phyloP scores from a whole-genome alignment of 2,888 invertebrate species.

The Protonemura montana region DNA sequence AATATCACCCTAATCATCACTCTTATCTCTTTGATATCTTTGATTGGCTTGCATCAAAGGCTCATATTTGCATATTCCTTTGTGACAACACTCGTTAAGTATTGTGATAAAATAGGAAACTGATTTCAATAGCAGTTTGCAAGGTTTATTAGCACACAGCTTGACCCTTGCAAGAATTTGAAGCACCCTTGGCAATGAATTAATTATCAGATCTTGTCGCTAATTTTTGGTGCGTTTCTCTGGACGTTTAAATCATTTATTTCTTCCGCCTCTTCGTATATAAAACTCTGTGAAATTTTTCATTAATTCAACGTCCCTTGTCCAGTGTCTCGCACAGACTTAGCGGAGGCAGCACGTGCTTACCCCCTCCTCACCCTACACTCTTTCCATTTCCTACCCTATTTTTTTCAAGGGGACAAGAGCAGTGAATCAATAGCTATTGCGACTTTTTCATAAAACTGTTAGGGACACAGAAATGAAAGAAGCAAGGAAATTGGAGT shows the following conservation, averaged over 20 bases:
- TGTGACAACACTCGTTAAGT: neutral
- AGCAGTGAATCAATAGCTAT: conserved; percentile 17
- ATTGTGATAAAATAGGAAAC: neutral
- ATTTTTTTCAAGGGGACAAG: conserved; percentile 16
- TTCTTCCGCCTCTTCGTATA: neutral
- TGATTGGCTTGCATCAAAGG: neutral
- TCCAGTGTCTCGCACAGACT: conserved; percentile 34
- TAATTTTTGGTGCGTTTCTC: neutral
- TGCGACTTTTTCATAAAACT: neutral
- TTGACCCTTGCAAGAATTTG: neutral
- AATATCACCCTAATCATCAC: neutral
- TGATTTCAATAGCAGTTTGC: neutral
- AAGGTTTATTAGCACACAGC: neutral
- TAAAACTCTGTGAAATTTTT: conserved; percentile 34
- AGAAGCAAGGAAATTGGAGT: neutral
- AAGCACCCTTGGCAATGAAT: neutral
- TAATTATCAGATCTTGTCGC: neutral
- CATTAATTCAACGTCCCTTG: conserved; percentile 38
- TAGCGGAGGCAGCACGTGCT: conserved; percentile 30
- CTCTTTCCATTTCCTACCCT: neutral
- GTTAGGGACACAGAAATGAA: neutral
- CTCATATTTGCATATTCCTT: neutral
- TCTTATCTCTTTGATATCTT: neutral
- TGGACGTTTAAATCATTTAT: neutral
- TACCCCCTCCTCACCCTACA: conserved; percentile 21